Percentiles rank a stretch among this genome's conserved stretches.
These are phyloP conservation scores for Latrodectus elegans DNA, from an alignment of 2,888 invertebrate species.

Conservation along the genomic window DNA sequence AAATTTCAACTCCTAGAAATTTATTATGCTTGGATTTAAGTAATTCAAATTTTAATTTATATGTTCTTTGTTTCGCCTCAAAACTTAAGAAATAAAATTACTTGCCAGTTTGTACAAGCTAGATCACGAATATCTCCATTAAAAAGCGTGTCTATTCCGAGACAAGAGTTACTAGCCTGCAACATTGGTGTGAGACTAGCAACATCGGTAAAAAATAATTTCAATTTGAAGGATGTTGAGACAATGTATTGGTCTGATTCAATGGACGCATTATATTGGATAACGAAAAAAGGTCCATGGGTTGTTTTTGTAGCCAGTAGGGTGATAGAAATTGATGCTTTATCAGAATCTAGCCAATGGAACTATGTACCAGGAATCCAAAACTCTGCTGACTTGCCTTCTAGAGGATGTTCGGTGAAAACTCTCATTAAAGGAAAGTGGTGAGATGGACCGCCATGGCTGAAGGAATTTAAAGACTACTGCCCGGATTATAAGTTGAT, in stretches of 20 bases:
- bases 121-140: neutral
- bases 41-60: neutral
- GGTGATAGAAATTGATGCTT: constrained; percentile 71
- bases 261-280: constrained; percentile 70
- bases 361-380: neutral
- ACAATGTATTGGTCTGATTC: constrained; percentile 20
- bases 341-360: neutral
- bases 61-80: neutral
- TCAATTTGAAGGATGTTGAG: neutral
- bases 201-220: neutral
- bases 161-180: constrained; percentile 10
- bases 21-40: neutral
- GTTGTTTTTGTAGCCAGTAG: constrained; percentile 71
- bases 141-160: neutral
- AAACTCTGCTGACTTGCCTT: neutral
- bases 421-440: neutral
- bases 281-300: constrained; percentile 70
- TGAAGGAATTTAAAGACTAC: neutral
- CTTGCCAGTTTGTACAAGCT: neutral
- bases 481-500: neutral
- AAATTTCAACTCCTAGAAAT: neutral
- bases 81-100: neutral
- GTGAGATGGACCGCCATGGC: neutral
- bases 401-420: constrained; percentile 1
- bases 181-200: constrained; percentile 11